A percentile compares a stretch with the other conserved stretches of the same genome.
Conservation (phyloP, 2,888 invertebrate species). For the Cephus pulcher region DNA sequence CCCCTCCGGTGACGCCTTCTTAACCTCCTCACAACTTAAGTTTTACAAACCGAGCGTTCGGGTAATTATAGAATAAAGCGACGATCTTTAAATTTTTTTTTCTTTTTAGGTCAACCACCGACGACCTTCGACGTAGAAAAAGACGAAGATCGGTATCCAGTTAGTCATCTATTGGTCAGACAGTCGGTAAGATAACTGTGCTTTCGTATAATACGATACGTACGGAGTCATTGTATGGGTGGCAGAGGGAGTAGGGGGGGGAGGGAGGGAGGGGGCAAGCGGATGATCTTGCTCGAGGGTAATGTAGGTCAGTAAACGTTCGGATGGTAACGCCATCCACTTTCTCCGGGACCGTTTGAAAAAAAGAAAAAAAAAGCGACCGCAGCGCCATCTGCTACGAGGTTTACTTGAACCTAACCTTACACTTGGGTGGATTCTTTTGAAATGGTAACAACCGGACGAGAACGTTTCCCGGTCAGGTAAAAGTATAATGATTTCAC, state of each 20-base stretch:
- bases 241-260: not conserved
- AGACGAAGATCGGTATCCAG: not conserved
- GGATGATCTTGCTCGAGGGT: slow-evolving; percentile 37
- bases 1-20: not conserved
- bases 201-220: not conserved
- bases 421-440: not conserved
- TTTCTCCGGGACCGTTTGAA: slow-evolving; percentile 63
- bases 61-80: not conserved
- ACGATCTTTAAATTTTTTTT: not conserved
- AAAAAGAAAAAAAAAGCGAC: slow-evolving; percentile 48
- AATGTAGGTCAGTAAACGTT: slow-evolving; percentile 65
- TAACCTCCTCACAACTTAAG: not conserved
- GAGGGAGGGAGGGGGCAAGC: not conserved
- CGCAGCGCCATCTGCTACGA: slow-evolving; percentile 29
- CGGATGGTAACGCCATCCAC: slow-evolving; percentile 43
- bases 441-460: slow-evolving; percentile 13
- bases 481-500: not conserved
- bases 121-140: not conserved
- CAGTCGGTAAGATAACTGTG: not conserved
- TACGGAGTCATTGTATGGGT: not conserved
- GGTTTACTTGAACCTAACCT: slow-evolving; percentile 1
- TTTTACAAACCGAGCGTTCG: not conserved
- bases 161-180: not conserved
- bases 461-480: slow-evolving; percentile 27
- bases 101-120: not conserved